phyloP scores from a whole-genome alignment of 2,888 invertebrate species.

The Pyrrhia umbra region DNA sequence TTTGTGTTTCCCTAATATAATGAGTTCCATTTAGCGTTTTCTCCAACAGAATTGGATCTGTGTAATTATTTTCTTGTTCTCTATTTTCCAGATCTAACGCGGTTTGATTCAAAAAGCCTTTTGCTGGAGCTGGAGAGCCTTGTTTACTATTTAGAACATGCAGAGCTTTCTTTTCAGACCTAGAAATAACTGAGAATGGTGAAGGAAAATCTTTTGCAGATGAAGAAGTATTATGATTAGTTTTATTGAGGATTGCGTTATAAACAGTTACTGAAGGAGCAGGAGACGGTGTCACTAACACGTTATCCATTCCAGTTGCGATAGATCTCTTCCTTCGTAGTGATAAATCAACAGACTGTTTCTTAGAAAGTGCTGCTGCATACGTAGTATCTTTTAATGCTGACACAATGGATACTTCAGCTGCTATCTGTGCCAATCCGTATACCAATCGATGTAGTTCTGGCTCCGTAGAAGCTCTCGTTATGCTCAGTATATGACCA shows the following conservation, averaged over 20 bases:
- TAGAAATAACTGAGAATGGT: constrained; percentile 80
- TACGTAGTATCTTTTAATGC: constrained; percentile 87
- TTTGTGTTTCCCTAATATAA: constrained; percentile 70
- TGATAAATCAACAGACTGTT: constrained; percentile 84
- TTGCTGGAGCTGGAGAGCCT: constrained; percentile 50
- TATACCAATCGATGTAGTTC: constrained; percentile 86
- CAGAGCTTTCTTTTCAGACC: constrained; percentile 70
- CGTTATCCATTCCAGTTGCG: constrained; percentile 46
- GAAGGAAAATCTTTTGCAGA: constrained; percentile 48
- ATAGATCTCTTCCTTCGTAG: constrained; percentile 80
- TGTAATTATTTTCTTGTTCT: constrained; percentile 69
- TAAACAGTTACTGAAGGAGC: constrained; percentile 66
- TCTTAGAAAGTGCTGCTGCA: constrained; percentile 82
- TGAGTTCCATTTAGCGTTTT: constrained; percentile 78
- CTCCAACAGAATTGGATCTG: constrained; percentile 77
- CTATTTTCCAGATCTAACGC: constrained; percentile 79
- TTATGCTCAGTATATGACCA: constrained; percentile 82
- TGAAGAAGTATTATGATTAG: constrained; percentile 42
- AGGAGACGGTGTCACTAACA: constrained; percentile 53
- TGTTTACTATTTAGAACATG: constrained; percentile 70
- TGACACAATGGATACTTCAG: constrained; percentile 86
- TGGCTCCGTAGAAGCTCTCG: constrained; percentile 85
- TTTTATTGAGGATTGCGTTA: constrained; percentile 78
- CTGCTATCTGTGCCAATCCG: constrained; percentile 86
- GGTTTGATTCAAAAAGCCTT: constrained; percentile 86